Conservation (phyloP, 1,140 invertebrate species). For the Ips nitidus region DNA sequence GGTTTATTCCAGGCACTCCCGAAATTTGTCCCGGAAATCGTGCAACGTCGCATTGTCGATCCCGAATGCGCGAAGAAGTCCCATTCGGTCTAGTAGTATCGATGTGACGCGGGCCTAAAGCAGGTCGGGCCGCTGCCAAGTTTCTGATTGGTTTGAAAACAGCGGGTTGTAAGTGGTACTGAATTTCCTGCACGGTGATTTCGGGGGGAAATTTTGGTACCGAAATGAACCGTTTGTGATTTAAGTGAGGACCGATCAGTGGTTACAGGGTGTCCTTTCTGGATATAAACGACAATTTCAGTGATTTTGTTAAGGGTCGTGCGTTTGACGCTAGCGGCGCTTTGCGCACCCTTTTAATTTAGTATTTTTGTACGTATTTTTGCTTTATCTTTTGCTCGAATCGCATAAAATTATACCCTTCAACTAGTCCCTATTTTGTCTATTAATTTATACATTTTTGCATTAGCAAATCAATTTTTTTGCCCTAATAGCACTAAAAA, state of each 20-base stretch:
- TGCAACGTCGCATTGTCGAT: constrained; percentile 23
- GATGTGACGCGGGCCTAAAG: constrained; percentile 36
- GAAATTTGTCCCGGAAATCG: constrained; percentile 2
- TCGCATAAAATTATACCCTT: no score
- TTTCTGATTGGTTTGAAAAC: constrained; percentile 31
- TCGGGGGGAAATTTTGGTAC: not conserved
- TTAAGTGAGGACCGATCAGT: constrained; percentile 1
- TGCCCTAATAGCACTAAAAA: no score
- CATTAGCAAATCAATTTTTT: no score
- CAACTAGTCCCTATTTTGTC: no score
- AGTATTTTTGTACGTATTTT: constrained; percentile 12
- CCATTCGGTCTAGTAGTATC: constrained; percentile 33
- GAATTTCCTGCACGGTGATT: not conserved
- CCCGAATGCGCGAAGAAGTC: constrained; percentile 24
- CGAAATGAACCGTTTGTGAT: constrained; percentile 13
- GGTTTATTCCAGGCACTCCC: not conserved
- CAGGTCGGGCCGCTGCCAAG: constrained; percentile 23
- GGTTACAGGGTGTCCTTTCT: not conserved
- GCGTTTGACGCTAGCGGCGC: not conserved
- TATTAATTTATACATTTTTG: no score
- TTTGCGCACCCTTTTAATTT: constrained; percentile 17
- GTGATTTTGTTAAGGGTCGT: constrained; percentile 3
- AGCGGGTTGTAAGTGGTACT: constrained; percentile 4
- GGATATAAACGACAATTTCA: not conserved
- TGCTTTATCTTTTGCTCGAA: not conserved